phyloP scores from a whole-genome alignment of 2,797 vertebrate genomes.

The Sebastes taczanowskii region DNA sequence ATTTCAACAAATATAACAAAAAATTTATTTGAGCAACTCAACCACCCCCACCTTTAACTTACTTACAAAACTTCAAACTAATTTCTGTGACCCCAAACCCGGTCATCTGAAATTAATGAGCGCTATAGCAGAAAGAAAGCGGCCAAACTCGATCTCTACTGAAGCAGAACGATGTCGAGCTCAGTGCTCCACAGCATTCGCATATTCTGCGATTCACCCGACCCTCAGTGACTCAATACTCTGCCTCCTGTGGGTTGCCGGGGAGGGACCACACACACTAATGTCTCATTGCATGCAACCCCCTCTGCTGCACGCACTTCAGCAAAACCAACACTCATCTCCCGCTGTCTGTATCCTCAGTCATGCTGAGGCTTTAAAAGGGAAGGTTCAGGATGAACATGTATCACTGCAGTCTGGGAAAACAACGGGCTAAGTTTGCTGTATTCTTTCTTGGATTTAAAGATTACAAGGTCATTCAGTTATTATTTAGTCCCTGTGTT shows the following conservation, averaged over 20 bases:
- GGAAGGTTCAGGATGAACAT: neutral
- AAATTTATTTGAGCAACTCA: too few species aligned
- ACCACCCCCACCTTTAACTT: too few species aligned
- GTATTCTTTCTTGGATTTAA: neutral
- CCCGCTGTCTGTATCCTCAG: slow-evolving; percentile 2
- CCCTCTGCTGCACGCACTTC: slow-evolving; percentile 2
- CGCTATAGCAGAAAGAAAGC: neutral
- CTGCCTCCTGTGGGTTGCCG: neutral
- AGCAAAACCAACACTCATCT: slow-evolving; percentile 18
- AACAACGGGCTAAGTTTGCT: neutral
- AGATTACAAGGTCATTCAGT: neutral
- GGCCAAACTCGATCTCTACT: slow-evolving; percentile 2
- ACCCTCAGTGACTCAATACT: slow-evolving; percentile 11
- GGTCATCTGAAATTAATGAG: neutral
- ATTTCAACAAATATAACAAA: too few species aligned
- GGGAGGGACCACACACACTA: neutral
- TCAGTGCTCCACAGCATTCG: neutral
- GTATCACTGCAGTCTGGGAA: slow-evolving; percentile 1
- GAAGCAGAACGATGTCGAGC: slow-evolving; percentile 21
- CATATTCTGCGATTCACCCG: neutral
- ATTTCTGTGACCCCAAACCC: neutral
- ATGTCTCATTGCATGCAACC: neutral
- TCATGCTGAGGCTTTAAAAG: neutral
- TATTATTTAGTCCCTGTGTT: neutral
- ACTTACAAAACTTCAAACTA: neutral